phyloP scores from a whole-genome alignment of 2,113 vertebrate species.

The Agelaius phoeniceus region DNA sequence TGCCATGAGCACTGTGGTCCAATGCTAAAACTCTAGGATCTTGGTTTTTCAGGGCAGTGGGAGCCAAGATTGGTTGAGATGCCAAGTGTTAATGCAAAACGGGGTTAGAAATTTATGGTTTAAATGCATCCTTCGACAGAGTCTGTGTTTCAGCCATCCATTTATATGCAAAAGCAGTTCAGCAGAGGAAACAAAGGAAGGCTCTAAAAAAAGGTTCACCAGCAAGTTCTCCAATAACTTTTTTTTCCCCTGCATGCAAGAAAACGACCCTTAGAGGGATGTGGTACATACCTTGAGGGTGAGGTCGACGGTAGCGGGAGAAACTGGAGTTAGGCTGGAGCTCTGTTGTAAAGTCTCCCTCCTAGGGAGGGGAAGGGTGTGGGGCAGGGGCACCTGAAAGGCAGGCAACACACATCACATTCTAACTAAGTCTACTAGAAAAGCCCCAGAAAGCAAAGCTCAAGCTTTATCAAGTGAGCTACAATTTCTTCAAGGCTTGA shows the following conservation, averaged over 20 bases:
- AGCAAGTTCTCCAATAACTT: slow-evolving; percentile 59
- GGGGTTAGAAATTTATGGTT: slow-evolving; percentile 58
- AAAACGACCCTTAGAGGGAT: slow-evolving; percentile 69
- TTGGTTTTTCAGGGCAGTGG: slow-evolving; percentile 27
- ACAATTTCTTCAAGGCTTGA: slow-evolving; percentile 59
- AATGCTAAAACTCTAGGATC: neutral
- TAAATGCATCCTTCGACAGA: slow-evolving; percentile 50
- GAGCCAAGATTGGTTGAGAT: slow-evolving; percentile 49
- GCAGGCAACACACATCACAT: slow-evolving; percentile 79
- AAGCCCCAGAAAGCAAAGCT: slow-evolving; percentile 66
- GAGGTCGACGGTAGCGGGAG: slow-evolving; percentile 95
- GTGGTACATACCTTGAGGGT: slow-evolving; percentile 91
- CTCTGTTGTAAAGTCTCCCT: slow-evolving; percentile 94
- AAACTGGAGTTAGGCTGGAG: slow-evolving; percentile 93
- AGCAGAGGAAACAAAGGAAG: slow-evolving; percentile 72
- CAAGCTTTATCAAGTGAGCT: slow-evolving; percentile 37
- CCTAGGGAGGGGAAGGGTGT: slow-evolving; percentile 88
- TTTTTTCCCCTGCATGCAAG: slow-evolving; percentile 70
- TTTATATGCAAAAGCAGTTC: slow-evolving; percentile 68
- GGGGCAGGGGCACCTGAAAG: slow-evolving; percentile 93
- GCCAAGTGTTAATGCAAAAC: slow-evolving; percentile 67
- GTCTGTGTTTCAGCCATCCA: slow-evolving; percentile 56
- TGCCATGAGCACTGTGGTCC: neutral
- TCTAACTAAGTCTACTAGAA: slow-evolving; percentile 70
- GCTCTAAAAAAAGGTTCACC: slow-evolving; percentile 63